These are phyloP conservation scores for Tribolium castaneum DNA, from an alignment of 1,140 invertebrate genomes.

Conservation along the genomic window DNA sequence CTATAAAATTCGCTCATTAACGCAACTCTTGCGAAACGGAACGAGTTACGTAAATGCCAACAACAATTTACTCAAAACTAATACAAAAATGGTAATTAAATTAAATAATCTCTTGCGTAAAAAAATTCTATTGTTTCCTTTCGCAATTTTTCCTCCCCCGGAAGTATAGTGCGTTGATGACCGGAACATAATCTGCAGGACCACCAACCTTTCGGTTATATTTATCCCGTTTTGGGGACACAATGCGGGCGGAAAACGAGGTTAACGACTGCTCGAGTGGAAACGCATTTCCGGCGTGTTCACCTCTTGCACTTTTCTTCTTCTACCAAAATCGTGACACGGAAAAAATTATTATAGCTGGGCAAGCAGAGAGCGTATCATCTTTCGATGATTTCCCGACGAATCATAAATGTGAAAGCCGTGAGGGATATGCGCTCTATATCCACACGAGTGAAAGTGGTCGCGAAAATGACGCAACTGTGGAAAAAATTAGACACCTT, in stretches of 20 bases:
- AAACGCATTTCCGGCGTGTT: background rate
- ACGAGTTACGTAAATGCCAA: conserved; percentile 21
- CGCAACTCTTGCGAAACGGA: background rate
- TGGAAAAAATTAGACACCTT: conserved; percentile 9
- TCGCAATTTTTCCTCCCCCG: background rate
- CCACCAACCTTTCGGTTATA: conserved; percentile 23
- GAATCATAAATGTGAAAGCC: conserved; percentile 36
- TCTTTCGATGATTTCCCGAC: conserved; percentile 13
- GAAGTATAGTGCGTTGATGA: background rate
- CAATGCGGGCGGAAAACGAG: conserved; percentile 45
- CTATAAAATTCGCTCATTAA: background rate
- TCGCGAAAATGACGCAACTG: conserved; percentile 35
- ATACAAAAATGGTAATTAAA: background rate
- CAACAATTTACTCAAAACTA: conserved; percentile 17
- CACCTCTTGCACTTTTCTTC: background rate
- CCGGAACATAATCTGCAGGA: conserved; percentile 5
- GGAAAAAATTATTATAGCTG: background rate
- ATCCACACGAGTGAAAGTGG: conserved; percentile 31
- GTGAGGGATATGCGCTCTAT: conserved; percentile 28
- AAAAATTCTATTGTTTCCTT: conserved; percentile 8
- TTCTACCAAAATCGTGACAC: conserved; percentile 5
- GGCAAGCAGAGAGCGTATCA: background rate
- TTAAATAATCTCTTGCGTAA: conserved; percentile 16
- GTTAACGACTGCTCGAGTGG: conserved; percentile 41
- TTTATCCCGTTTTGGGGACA: conserved; percentile 36